Percentiles rank a stretch among this genome's conserved stretches.
Evolutionary conservation across 2,113 vertebrate species (phyloP).

Genomic region (Scomber colias): DNA sequence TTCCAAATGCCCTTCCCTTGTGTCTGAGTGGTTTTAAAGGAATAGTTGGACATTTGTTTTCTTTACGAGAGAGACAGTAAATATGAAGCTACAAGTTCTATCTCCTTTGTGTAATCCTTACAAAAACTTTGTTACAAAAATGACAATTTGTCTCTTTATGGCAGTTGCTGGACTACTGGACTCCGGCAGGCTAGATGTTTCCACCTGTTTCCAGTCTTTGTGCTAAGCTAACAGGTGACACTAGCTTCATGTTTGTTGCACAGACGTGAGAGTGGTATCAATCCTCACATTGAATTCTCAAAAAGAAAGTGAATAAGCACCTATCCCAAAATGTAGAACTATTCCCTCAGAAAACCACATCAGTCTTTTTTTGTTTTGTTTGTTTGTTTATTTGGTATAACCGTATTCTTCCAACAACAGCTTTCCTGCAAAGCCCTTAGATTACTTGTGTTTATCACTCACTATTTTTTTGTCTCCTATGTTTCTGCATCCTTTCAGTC

Average conservation of each 20-base stretch:
- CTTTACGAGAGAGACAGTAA: no score
- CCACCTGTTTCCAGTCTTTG: conserved; percentile 7
- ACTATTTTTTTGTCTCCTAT: conserved; percentile 67
- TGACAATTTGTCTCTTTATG: no score
- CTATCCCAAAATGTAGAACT: background rate
- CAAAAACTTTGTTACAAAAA: no score
- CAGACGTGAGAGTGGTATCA: background rate
- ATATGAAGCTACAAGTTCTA: no score
- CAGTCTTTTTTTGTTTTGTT: background rate
- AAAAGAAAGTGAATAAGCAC: background rate
- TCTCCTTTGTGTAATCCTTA: no score
- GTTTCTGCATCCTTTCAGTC: conserved; percentile 85
- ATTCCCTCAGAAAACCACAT: background rate
- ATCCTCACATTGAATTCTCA: background rate
- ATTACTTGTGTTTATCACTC: background rate
- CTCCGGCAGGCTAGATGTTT: background rate
- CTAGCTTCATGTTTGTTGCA: background rate
- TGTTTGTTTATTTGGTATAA: conserved; percentile 11
- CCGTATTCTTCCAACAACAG: background rate
- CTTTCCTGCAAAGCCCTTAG: background rate
- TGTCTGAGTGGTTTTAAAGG: conserved; percentile 6
- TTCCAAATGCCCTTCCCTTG: background rate
- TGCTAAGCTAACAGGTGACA: background rate
- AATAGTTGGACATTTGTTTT: conserved; percentile 9
- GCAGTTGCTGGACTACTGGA: no score